phyloP scores from a whole-genome alignment of 2,888 invertebrate species.

The Himalopsyche kuldschensis region DNA sequence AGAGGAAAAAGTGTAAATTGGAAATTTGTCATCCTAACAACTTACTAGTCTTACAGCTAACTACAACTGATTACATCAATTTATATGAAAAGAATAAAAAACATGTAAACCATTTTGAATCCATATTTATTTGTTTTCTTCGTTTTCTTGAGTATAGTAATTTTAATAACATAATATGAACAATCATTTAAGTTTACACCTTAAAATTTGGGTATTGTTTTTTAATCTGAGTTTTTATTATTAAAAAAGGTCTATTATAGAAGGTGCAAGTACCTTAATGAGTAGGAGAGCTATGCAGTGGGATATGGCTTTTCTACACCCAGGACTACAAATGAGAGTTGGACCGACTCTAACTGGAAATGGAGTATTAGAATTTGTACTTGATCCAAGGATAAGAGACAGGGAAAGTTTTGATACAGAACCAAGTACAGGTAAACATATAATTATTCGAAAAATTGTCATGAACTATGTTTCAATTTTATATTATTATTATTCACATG shows the following conservation, averaged over 20 bases:
- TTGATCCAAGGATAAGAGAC: conserved; percentile 64
- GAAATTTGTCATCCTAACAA: no score
- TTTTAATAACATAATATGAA: no score
- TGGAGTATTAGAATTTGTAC: conserved; percentile 73
- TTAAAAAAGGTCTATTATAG: conserved; percentile 61
- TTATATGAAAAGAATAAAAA: no score
- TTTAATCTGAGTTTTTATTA: conserved; percentile 17
- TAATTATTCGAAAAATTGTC: not conserved
- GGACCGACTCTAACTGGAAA: conserved; percentile 71
- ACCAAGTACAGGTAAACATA: conserved; percentile 63
- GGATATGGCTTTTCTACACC: conserved; percentile 73
- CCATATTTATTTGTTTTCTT: no score
- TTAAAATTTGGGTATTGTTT: no score
- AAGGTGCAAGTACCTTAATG: conserved; percentile 69
- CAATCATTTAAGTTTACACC: no score
- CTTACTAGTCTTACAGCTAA: no score
- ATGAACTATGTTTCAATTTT: not conserved
- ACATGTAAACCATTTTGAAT: no score
- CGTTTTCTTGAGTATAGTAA: no score
- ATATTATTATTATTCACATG: no score
- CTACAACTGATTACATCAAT: no score
- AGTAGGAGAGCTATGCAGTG: conserved; percentile 73
- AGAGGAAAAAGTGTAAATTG: not conserved
- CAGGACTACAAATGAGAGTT: conserved; percentile 73
- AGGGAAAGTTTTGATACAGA: conserved; percentile 61